Evolutionary conservation across 2,797 vertebrate species (phyloP).

Genomic region (Danio aesculapii): DNA sequence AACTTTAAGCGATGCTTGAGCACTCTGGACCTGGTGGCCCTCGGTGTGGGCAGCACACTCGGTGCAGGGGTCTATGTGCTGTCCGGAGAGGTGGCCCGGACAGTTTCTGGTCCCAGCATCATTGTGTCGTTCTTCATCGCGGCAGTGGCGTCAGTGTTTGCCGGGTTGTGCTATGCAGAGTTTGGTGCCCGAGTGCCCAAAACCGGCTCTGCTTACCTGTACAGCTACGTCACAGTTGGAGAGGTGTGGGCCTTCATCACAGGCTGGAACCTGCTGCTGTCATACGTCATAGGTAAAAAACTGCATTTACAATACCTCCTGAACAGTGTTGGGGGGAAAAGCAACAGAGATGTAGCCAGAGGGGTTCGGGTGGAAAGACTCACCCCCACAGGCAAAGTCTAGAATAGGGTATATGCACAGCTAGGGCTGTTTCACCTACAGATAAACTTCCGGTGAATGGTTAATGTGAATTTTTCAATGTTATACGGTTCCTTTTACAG

Average conservation of each 20-base stretch:
- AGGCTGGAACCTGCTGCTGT: constrained; percentile 89
- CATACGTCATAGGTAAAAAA: constrained; percentile 85
- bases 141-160: constrained; percentile 83
- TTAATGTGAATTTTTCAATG: no score
- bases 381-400: no score
- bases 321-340: no score
- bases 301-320: not conserved
- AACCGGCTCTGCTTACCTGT: constrained; percentile 88
- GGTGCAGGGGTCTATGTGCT: constrained; percentile 86
- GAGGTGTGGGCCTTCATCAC: constrained; percentile 89
- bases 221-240: constrained; percentile 87
- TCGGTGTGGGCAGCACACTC: constrained; percentile 84
- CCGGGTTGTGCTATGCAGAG: constrained; percentile 88
- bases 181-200: constrained; percentile 86
- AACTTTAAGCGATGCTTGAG: constrained; percentile 82
- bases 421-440: no score
- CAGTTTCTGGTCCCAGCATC: constrained; percentile 83
- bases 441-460: no score
- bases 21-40: constrained; percentile 81
- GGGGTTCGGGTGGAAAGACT: no score
- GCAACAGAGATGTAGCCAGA: no score
- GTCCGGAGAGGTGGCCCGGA: constrained; percentile 86
- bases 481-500: no score
- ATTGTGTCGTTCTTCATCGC: constrained; percentile 87
- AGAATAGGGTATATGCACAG: no score